Percentiles rank a stretch among this genome's conserved stretches.
Conservation (phyloP, 2,113 vertebrate genomes). For the Buteo buteo region DNA sequence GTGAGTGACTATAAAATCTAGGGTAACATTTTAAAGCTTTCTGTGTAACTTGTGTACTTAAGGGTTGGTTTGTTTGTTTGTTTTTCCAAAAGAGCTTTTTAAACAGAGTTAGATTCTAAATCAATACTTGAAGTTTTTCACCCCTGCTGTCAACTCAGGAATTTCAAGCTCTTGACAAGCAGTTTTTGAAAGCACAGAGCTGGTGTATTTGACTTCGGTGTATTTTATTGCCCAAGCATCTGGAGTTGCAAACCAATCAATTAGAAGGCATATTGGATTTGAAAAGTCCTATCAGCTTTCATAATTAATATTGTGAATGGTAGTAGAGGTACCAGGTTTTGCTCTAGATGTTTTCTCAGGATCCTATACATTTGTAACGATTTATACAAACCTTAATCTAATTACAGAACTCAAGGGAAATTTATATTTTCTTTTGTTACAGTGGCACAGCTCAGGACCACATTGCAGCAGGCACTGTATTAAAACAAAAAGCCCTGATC, state of each 20-base stretch:
- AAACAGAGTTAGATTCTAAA: background rate
- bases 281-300: background rate
- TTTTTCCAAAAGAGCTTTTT: background rate
- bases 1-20: background rate
- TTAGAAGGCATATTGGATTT: background rate
- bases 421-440: background rate
- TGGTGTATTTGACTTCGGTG: background rate
- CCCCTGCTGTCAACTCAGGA: background rate
- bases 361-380: background rate
- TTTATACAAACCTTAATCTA: slow-evolving; percentile 28
- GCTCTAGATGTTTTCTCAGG: background rate
- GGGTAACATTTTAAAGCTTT: background rate
- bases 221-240: background rate
- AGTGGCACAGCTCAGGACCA: background rate
- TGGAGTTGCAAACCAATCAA: background rate
- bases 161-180: background rate
- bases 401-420: slow-evolving; percentile 49
- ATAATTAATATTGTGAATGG: background rate
- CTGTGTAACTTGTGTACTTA: background rate
- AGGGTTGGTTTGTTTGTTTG: background rate
- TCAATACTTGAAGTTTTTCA: background rate
- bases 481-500: background rate
- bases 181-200: background rate
- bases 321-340: background rate
- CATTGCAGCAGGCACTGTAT: background rate